Evolutionary conservation across 2,888 invertebrate genomes (phyloP).

Genomic region (Orthosia gothica): DNA sequence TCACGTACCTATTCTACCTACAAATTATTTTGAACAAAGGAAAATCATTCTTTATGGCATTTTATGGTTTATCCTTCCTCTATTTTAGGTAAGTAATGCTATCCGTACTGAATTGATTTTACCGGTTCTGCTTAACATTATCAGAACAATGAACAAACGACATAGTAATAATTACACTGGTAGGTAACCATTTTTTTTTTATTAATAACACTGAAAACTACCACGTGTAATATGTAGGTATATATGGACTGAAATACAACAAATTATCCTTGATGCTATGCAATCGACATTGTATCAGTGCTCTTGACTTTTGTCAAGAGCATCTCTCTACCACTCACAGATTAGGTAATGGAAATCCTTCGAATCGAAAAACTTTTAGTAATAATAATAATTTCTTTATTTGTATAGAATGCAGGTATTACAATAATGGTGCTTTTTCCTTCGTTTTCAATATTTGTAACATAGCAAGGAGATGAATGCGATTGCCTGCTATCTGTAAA

Average conservation of each 20-base stretch:
- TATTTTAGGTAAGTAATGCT: conserved; percentile 9
- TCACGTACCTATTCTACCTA: background rate
- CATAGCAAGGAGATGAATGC: background rate
- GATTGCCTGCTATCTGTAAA: conserved; percentile 3
- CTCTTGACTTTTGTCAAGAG: background rate
- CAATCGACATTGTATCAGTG: background rate
- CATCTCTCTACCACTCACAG: background rate
- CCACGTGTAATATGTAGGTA: conserved; percentile 17
- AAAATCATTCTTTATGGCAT: conserved; percentile 19
- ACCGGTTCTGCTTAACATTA: conserved; percentile 6
- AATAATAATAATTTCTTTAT: too few species aligned
- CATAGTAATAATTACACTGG: conserved; percentile 4
- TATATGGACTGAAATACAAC: background rate
- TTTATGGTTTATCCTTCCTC: conserved; percentile 27
- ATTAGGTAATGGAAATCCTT: background rate
- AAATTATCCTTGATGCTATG: background rate
- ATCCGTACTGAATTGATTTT: conserved; percentile 24
- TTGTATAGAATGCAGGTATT: too few species aligned
- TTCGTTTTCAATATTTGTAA: conserved; percentile 5
- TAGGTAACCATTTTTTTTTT: conserved; percentile 16
- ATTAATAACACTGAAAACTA: conserved; percentile 30
- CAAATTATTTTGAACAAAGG: conserved; percentile 24
- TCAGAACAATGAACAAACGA: conserved; percentile 20
- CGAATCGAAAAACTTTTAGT: background rate
- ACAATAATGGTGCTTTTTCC: too few species aligned